These are phyloP conservation scores for Cryptus viduatorius DNA, from an alignment of 2,888 invertebrate genomes.

Conservation along the genomic window DNA sequence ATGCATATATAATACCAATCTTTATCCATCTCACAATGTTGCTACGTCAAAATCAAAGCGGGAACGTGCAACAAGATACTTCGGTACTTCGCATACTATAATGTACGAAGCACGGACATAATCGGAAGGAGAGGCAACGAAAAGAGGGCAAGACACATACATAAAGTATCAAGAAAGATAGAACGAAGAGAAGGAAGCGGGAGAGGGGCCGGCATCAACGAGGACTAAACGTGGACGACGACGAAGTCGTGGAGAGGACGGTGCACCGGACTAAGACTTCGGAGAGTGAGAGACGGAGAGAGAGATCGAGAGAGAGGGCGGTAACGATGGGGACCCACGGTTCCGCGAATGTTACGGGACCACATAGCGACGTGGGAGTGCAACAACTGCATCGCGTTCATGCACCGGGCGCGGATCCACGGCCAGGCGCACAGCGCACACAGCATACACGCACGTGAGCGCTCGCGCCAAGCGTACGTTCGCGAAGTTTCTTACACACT, in stretches of 20 bases:
- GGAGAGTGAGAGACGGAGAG: not conserved
- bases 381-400: conserved; percentile 77
- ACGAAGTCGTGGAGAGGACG: conserved; percentile 20
- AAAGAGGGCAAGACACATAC: not conserved
- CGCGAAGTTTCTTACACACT: conserved; percentile 12
- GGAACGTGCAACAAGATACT: not conserved
- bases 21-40: not conserved
- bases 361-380: conserved; percentile 84
- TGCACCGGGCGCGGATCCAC: conserved; percentile 74
- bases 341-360: conserved; percentile 85
- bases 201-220: not conserved
- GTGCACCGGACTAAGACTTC: conserved; percentile 24
- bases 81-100: not conserved
- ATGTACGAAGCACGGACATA: not conserved
- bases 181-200: conserved; percentile 41
- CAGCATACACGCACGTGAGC: conserved; percentile 69
- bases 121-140: not conserved
- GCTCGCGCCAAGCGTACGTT: conserved; percentile 60
- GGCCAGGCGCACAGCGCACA: conserved; percentile 69
- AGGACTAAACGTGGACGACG: conserved; percentile 16
- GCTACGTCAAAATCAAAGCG: conserved; percentile 3
- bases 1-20: not conserved
- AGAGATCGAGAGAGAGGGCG: conserved; percentile 48
- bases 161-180: not conserved
- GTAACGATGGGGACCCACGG: conserved; percentile 67